These are phyloP conservation scores for Dynastes maya DNA, from an alignment of 2,888 invertebrate genomes.

Conservation along the genomic window DNA sequence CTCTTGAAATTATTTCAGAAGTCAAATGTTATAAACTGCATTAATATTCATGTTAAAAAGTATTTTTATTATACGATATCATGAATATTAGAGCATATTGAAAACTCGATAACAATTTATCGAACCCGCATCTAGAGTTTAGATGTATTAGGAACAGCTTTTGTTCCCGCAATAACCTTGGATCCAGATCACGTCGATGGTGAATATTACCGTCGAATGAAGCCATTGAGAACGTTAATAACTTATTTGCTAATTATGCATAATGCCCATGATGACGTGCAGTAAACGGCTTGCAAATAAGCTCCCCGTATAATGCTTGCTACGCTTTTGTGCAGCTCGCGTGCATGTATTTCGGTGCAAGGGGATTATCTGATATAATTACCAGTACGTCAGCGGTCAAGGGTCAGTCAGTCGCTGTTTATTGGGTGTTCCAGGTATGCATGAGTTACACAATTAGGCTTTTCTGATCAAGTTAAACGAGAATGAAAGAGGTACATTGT, in stretches of 20 bases:
- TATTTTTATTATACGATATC: too few species aligned
- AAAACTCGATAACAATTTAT: too few species aligned
- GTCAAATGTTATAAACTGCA: too few species aligned
- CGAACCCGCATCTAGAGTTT: too few species aligned
- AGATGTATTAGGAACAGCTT: background rate
- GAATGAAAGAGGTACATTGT: constrained; percentile 14
- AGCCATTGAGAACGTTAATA: constrained; percentile 45
- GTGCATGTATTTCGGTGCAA: constrained; percentile 47
- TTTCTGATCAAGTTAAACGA: constrained; percentile 48
- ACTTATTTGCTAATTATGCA: constrained; percentile 56
- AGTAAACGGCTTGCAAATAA: constrained; percentile 55
- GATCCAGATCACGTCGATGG: background rate
- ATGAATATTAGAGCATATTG: background rate
- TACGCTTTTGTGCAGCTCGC: constrained; percentile 45
- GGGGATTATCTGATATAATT: constrained; percentile 57
- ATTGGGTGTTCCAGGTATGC: constrained; percentile 24
- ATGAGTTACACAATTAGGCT: constrained; percentile 49
- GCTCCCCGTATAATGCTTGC: constrained; percentile 43
- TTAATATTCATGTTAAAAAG: too few species aligned
- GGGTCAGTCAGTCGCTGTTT: constrained; percentile 47
- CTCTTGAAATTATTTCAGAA: too few species aligned
- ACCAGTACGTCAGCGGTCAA: constrained; percentile 52
- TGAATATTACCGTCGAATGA: background rate
- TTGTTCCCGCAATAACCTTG: background rate
- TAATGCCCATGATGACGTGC: constrained; percentile 53